Percentiles rank a stretch among this genome's conserved stretches.
phyloP scores from a whole-genome alignment of 23 tunicate species.

The Trididemnum nubilum region DNA sequence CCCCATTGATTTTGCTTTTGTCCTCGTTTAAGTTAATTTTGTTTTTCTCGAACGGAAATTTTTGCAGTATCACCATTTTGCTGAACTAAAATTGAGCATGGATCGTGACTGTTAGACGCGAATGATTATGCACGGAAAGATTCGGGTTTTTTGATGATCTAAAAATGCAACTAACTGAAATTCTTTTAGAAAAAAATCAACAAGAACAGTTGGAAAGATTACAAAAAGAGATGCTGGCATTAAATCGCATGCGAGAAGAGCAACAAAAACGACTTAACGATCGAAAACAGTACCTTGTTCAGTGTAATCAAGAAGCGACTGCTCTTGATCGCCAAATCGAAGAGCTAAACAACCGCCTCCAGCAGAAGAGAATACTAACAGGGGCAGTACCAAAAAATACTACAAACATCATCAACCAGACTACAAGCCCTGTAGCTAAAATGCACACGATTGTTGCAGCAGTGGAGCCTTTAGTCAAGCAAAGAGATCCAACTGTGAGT shows the following conservation, averaged over 20 bases:
- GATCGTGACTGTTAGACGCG: too few relatives aligned
- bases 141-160: too few relatives aligned
- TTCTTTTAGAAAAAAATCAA: slow-evolving; percentile 2
- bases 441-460: slow-evolving; percentile 94
- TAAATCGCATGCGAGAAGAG: slow-evolving; percentile 76
- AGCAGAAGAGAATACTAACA: slow-evolving; percentile 46
- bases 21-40: too few relatives aligned
- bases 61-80: too few relatives aligned
- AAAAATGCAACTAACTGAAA: too few relatives aligned
- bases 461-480: slow-evolving; percentile 77
- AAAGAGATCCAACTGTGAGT: slow-evolving; percentile 51
- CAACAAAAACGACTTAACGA: slow-evolving; percentile 67
- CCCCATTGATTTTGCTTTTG: background rate
- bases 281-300: slow-evolving; percentile 39
- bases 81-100: too few relatives aligned
- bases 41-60: background rate
- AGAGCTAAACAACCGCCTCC: slow-evolving; percentile 61
- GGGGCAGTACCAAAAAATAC: background rate
- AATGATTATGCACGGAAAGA: too few relatives aligned
- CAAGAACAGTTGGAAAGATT: slow-evolving; percentile 52
- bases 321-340: slow-evolving; percentile 81
- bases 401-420: slow-evolving; percentile 4
- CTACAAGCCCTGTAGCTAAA: slow-evolving; percentile 29
- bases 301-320: slow-evolving; percentile 62
- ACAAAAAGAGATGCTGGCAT: slow-evolving; percentile 44